These are phyloP conservation scores for Argya squamiceps DNA, from an alignment of 2,797 vertebrate genomes.

Conservation along the genomic window DNA sequence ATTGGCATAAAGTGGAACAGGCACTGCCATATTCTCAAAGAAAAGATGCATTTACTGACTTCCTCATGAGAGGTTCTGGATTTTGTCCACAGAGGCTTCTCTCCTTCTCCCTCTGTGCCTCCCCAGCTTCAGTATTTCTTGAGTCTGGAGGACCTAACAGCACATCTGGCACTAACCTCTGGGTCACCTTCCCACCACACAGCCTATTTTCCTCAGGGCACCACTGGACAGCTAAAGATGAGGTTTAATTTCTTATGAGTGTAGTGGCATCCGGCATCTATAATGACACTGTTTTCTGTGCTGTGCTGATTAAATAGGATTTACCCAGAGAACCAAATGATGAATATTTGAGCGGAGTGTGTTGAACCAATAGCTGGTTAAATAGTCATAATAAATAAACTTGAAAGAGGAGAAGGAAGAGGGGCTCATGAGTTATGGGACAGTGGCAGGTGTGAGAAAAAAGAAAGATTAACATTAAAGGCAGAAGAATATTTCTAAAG, in stretches of 20 bases:
- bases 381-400: constrained; percentile 78
- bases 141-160: constrained; percentile 43
- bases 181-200: constrained; percentile 65
- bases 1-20: neutral
- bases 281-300: constrained; percentile 94
- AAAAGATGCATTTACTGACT: constrained; percentile 9
- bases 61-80: constrained; percentile 35
- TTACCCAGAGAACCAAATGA: constrained; percentile 78
- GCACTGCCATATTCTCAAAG: neutral
- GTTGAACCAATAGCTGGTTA: constrained; percentile 71
- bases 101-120: neutral
- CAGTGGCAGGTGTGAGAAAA: constrained; percentile 41
- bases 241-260: constrained; percentile 90
- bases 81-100: neutral
- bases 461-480: neutral
- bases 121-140: neutral
- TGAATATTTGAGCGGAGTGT: constrained; percentile 74
- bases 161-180: constrained; percentile 64
- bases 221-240: constrained; percentile 68
- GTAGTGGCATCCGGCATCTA: constrained; percentile 91
- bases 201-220: constrained; percentile 62
- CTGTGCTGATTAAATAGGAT: constrained; percentile 85
- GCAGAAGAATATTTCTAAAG: neutral
- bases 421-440: constrained; percentile 24
- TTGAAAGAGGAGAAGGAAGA: constrained; percentile 29